A percentile compares a stretch with the other conserved stretches of the same genome.
These are phyloP conservation scores for Meandrusa payeni DNA, from an alignment of 2,888 invertebrate genomes.

Conservation along the genomic window DNA sequence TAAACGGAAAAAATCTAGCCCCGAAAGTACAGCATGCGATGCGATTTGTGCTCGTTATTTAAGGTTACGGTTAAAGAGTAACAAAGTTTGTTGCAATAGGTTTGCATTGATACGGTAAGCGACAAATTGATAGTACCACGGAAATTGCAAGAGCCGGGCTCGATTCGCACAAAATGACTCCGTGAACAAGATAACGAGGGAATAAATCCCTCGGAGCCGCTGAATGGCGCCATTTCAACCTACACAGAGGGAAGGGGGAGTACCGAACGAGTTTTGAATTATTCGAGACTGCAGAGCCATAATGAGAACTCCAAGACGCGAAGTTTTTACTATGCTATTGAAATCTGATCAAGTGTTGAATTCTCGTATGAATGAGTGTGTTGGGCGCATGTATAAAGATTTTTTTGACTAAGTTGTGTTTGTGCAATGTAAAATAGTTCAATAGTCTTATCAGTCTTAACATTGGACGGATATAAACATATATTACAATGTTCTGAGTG, in stretches of 20 bases:
- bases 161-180: background rate
- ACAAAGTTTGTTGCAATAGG: background rate
- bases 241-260: background rate
- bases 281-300: constrained; percentile 3
- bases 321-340: constrained; percentile 2
- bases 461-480: too few species aligned
- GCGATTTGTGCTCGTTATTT: too few species aligned
- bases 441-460: too few species aligned
- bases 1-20: too few species aligned
- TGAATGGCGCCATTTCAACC: background rate
- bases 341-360: too few species aligned
- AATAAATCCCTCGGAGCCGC: constrained; percentile 1
- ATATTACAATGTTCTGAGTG: too few species aligned
- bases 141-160: constrained; percentile 5
- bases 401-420: too few species aligned
- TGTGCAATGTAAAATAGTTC: too few species aligned
- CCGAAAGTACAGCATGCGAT: too few species aligned
- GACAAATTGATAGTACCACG: background rate
- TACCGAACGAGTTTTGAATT: constrained; percentile 5
- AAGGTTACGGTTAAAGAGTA: background rate
- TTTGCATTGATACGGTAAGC: background rate
- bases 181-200: constrained; percentile 1
- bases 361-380: too few species aligned
- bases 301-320: constrained; percentile 1
- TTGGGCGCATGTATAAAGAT: too few species aligned